Evolutionary conservation across 2,797 vertebrate species (phyloP), one percentile per base, ranked within the genome.

Genomic region (Pelobates cultripes): DNA sequence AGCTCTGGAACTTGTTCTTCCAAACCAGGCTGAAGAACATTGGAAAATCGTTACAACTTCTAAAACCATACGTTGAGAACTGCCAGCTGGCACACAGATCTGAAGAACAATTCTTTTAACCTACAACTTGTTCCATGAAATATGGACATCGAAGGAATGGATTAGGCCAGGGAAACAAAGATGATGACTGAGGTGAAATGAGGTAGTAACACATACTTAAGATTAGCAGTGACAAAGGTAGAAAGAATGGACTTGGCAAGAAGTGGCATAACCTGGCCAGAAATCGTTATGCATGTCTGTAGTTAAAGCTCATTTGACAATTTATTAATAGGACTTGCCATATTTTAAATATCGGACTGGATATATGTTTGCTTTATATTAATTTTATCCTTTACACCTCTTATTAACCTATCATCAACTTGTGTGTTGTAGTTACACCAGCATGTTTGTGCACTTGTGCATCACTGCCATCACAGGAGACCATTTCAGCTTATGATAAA

Each of bases 311-410:
- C 17, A 73, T 28, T 28, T 2, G 70, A 73, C 78, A 73, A 57
- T 61, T 43, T 80, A 73, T 74, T 73, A 80, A 66, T 73, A 64
- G 42, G 13, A 55, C 63, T 43, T 73, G n/a, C n/a, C n/a, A n/a
- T n/a, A n/a, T n/a, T n/a, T n/a, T n/a, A n/a, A n/a, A n/a, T n/a
- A n/a, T n/a, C n/a, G n/a, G n/a, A n/a, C n/a, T n/a, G n/a, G 63
- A 70, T n/a, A 6, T 43, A 0, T 66, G 60, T 17, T 28, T 28
- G 28, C 28, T 28, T 28, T 28, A 28, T 28, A 28, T 28, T 28
- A 1, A 28, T 28, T 28, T 28, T 28, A 28, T 28, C 2, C 28
- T 28, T 28, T 28, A 28, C 28, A 2, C 28, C 28, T 28, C 28
- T 28, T 28, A 28, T 28, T 28, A 28, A 28, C 1, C 28, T 28